Percentiles rank a stretch among this genome's conserved stretches.
These are phyloP conservation scores for Sphenodon punctatus DNA, from an alignment of 2,797 vertebrate genomes.

Conservation along the genomic window DNA sequence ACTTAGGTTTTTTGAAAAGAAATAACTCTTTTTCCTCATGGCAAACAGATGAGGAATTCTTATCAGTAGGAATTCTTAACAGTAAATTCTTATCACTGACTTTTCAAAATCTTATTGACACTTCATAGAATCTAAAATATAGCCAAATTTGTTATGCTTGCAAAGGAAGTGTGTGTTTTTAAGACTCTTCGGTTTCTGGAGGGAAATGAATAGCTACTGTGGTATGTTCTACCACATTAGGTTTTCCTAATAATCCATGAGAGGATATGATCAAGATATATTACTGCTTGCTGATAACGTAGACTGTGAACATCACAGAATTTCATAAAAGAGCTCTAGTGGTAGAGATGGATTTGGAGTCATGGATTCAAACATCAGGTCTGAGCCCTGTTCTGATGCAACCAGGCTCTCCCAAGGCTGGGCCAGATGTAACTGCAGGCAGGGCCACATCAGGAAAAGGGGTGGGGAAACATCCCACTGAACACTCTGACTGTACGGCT, in stretches of 20 bases:
- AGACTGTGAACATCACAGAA: constrained; percentile 15
- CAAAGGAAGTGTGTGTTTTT: constrained; percentile 26
- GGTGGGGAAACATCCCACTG: too few relatives aligned
- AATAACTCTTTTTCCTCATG: too few relatives aligned
- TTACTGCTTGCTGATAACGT: constrained; percentile 24
- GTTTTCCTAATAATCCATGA: constrained; percentile 65
- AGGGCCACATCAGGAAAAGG: too few relatives aligned
- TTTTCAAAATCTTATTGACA: neutral
- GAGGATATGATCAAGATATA: constrained; percentile 62
- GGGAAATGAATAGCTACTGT: constrained; percentile 5
- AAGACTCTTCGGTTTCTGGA: constrained; percentile 25
- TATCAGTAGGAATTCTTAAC: too few relatives aligned
- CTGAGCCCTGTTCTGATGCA: too few relatives aligned
- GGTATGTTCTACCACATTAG: constrained; percentile 63
- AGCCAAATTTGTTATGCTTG: neutral
- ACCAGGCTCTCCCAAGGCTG: too few relatives aligned
- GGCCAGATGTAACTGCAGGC: too few relatives aligned
- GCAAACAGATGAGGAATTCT: too few relatives aligned
- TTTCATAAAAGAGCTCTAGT: constrained; percentile 28
- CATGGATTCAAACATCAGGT: too few relatives aligned
- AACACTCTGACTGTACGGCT: too few relatives aligned
- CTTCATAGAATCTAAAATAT: constrained; percentile 7
- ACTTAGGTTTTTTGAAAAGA: too few relatives aligned
- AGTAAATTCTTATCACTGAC: constrained; percentile 19
- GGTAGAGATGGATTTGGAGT: neutral